Evolutionary conservation across 1,140 invertebrate species (phyloP).

Genomic region (Pseudomyrmex flavicornis): DNA sequence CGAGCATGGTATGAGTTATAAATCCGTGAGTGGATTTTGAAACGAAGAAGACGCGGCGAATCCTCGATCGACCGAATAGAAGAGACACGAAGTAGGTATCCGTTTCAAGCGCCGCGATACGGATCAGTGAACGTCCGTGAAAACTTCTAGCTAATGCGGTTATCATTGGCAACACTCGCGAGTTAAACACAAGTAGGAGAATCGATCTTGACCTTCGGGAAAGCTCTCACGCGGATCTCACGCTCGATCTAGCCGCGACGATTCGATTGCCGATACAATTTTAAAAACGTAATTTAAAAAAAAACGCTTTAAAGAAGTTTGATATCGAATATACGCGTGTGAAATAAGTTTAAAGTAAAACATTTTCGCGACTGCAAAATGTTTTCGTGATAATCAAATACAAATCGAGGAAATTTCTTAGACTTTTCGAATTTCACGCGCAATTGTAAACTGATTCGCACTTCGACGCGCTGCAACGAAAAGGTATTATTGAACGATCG

Average conservation of each 20-base stretch:
- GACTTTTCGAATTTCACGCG: neutral
- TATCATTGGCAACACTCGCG: conserved; percentile 24
- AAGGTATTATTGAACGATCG: conserved; percentile 59
- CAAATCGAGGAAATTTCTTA: neutral
- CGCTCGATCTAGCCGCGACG: conserved; percentile 11
- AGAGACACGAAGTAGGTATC: conserved; percentile 39
- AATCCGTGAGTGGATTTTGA: conserved; percentile 56
- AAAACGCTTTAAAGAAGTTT: no score
- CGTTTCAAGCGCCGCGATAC: conserved; percentile 44
- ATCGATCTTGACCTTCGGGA: conserved; percentile 37
- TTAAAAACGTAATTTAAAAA: no score
- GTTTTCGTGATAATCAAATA: neutral
- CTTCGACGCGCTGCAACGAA: conserved; percentile 5
- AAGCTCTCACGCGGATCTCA: neutral
- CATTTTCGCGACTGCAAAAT: neutral
- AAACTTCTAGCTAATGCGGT: conserved; percentile 53
- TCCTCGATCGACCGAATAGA: conserved; percentile 4
- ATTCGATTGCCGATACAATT: no score
- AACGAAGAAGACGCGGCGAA: conserved; percentile 46
- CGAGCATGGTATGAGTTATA: conserved; percentile 51
- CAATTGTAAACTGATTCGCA: neutral
- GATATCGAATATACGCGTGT: no score
- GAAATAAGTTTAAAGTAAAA: no score
- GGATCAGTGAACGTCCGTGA: conserved; percentile 48
- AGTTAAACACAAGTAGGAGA: conserved; percentile 8